Conservation (phyloP, 2,888 invertebrate genomes). For the Troides aeacus region DNA sequence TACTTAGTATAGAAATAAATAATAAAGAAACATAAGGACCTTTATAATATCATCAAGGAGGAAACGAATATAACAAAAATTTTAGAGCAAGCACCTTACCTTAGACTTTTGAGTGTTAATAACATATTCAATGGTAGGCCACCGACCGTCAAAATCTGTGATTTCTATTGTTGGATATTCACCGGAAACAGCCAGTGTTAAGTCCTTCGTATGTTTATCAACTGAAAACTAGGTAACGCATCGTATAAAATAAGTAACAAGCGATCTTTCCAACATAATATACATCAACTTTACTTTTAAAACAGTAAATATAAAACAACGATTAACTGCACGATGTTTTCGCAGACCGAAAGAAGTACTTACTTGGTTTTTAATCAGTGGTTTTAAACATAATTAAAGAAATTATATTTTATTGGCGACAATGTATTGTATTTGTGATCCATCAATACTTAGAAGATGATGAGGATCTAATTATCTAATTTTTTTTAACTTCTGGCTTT, state of each 20-base stretch:
- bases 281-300: neutral
- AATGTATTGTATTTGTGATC: too few species aligned
- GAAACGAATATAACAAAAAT: neutral
- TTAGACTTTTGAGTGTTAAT: constrained; percentile 45
- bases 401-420: too few species aligned
- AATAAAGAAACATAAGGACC: too few species aligned
- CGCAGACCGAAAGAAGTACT: too few species aligned
- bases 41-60: neutral
- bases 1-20: too few species aligned
- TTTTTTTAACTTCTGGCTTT: too few species aligned
- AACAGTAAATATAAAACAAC: neutral
- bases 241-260: neutral
- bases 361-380: too few species aligned
- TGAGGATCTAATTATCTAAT: too few species aligned
- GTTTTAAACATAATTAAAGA: too few species aligned
- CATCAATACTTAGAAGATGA: too few species aligned
- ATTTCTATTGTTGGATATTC: constrained; percentile 43
- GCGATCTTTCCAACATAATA: neutral
- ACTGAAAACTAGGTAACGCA: constrained; percentile 48
- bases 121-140: constrained; percentile 40
- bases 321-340: too few species aligned
- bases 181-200: constrained; percentile 53
- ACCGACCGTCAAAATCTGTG: constrained; percentile 36
- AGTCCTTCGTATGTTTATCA: constrained; percentile 51
- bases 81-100: constrained; percentile 39